These are phyloP conservation scores for Trypoxylon attenuatum DNA, from an alignment of 2,888 invertebrate species.

Conservation along the genomic window DNA sequence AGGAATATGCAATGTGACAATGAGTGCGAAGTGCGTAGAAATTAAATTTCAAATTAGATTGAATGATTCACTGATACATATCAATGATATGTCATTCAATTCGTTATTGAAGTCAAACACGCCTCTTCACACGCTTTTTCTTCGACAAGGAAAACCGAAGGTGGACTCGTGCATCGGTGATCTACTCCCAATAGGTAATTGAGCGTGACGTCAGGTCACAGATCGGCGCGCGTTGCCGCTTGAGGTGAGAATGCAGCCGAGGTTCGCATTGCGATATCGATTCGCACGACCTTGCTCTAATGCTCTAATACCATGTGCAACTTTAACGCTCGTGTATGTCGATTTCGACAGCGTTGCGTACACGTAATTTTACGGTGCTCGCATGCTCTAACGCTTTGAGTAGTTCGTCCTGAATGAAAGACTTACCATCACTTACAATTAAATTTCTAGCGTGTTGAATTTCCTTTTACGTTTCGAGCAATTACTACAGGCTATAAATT, in stretches of 20 bases:
- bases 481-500: no score
- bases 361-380: conserved; percentile 10
- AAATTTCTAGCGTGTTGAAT: no score
- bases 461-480: no score
- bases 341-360: conserved; percentile 11
- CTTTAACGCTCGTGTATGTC: conserved; percentile 15
- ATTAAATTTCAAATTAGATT: no score
- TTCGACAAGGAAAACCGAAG: conserved; percentile 25
- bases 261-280: conserved; percentile 30
- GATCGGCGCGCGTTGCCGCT: conserved; percentile 9
- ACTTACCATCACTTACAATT: no score
- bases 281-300: conserved; percentile 33
- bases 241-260: conserved; percentile 19
- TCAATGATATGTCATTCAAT: no score
- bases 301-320: conserved; percentile 11
- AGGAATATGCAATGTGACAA: no score
- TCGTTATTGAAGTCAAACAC: conserved; percentile 13
- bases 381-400: background rate
- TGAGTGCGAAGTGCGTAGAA: no score
- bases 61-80: no score
- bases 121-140: conserved; percentile 13
- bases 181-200: conserved; percentile 28
- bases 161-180: conserved; percentile 23
- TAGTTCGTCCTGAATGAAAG: no score
- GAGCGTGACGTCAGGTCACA: conserved; percentile 1